Evolutionary conservation across 1,140 invertebrate genomes (phyloP), one percentile per base, ranked within the genome.

Genomic region (Zophobas morio): DNA sequence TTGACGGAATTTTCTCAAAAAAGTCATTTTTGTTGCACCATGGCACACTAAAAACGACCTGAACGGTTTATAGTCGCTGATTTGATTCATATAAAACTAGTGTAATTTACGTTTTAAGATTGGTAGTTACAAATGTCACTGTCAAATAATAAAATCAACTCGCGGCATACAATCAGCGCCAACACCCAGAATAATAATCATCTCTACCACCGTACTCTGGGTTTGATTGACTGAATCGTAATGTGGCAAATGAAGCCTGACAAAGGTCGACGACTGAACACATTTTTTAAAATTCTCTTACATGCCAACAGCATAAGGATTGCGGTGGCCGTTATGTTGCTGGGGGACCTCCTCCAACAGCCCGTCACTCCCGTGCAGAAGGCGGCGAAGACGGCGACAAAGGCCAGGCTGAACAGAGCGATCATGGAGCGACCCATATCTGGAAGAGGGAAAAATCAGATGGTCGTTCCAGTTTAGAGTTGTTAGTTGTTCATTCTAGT

Each of bases 381-480:
- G 2, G 96, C 94, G 78, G 96, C 92, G 87, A 97, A 96, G 73
- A 97, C 92, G 37, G 95, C 92, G 83, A 97, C 90, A 88, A 98
- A 98, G 3, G 94, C 92, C 35, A 96, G 91, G 81, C 97, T 96
- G 89, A 97, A 97, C 54, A 98, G 89, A 39, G 95, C 96, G 82
- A 98, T 95, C 86, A 96, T 95, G 32, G 96, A 96, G 80, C 96
- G 90, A 57, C 95, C 95, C 94, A 98, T 96, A 87, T 93, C 96
- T 96, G 88, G 40, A 91, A 90, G 74, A 42, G 39, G 42, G 35
- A 60, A 73, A 82, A 82, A 79, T 46, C 2, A 70, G 37, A 70
- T 70, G 66, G 2, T 71, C 57, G 57, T 63, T 37, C 56, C 8
- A 37, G 56, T 63, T 63, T 37, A 4, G 4, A 51, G 5, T 63